Percentiles rank a stretch among this genome's conserved stretches.
Conservation (phyloP, 2,113 vertebrate genomes). For the Formicarius rufipectus region DNA sequence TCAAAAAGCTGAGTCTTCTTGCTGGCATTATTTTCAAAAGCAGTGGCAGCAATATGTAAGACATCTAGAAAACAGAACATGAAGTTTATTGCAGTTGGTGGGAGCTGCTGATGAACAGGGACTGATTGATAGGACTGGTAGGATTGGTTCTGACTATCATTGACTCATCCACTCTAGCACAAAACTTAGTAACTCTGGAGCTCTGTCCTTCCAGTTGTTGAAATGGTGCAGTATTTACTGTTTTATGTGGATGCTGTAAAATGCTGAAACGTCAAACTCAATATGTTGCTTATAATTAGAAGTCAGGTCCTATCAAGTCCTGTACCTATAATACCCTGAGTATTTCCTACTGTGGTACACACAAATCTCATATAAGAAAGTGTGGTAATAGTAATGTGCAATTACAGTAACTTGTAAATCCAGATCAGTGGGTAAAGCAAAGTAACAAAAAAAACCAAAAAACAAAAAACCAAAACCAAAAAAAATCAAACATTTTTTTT, state of each 20-base stretch:
- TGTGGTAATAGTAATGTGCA: not conserved
- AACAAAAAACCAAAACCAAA: too few species aligned
- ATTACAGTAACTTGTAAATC: not conserved
- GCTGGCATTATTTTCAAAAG: not conserved
- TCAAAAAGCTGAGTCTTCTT: not conserved
- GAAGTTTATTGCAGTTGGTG: not conserved
- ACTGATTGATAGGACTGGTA: not conserved
- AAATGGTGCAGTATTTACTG: not conserved
- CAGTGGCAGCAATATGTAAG: not conserved
- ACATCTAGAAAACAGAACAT: fast-evolving
- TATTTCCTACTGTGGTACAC: not conserved
- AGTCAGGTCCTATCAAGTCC: not conserved
- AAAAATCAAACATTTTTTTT: too few species aligned
- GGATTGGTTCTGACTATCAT: not conserved
- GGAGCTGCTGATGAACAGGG: not conserved
- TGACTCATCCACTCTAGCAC: not conserved
- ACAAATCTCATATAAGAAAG: not conserved
- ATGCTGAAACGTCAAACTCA: not conserved
- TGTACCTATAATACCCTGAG: not conserved
- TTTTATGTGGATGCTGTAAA: not conserved
- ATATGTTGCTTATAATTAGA: not conserved
- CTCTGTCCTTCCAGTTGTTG: not conserved
- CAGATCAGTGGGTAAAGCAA: not conserved
- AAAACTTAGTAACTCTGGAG: not conserved
- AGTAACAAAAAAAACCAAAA: not conserved